Evolutionary conservation across 2,113 vertebrate species (phyloP).

Genomic region (Antechinus flavipes): DNA sequence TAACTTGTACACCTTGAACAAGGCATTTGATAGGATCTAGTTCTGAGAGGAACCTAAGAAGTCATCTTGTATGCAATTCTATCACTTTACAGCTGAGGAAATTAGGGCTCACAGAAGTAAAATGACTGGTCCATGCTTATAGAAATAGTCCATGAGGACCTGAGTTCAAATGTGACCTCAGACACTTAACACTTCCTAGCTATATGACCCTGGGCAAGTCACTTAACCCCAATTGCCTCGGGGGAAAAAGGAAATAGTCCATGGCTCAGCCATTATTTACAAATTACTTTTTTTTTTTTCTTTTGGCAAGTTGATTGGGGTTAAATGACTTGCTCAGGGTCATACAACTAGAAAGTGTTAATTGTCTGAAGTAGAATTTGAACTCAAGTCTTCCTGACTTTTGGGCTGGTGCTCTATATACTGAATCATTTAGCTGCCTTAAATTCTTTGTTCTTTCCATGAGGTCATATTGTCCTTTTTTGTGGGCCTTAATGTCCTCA

Average conservation of each 20-base stretch:
- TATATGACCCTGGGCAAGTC: no score
- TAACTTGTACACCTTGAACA: background rate
- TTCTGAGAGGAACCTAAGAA: background rate
- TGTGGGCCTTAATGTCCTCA: no score
- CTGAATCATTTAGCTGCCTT: no score
- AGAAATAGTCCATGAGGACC: background rate
- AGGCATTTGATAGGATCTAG: background rate
- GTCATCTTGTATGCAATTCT: background rate
- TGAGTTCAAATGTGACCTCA: no score
- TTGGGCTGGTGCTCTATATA: no score
- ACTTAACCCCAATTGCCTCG: no score
- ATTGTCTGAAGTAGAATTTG: no score
- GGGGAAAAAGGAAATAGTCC: background rate
- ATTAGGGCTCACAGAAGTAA: background rate
- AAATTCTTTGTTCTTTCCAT: background rate
- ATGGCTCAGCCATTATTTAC: background rate
- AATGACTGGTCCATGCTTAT: background rate
- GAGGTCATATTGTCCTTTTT: background rate
- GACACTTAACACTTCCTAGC: no score
- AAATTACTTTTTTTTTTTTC: background rate
- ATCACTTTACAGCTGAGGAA: background rate
- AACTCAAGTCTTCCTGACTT: no score
- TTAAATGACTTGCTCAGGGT: no score
- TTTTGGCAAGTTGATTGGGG: no score
- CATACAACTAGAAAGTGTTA: no score